Evolutionary conservation across 1,140 invertebrate genomes (phyloP).

Genomic region (Onthophagus taurus): DNA sequence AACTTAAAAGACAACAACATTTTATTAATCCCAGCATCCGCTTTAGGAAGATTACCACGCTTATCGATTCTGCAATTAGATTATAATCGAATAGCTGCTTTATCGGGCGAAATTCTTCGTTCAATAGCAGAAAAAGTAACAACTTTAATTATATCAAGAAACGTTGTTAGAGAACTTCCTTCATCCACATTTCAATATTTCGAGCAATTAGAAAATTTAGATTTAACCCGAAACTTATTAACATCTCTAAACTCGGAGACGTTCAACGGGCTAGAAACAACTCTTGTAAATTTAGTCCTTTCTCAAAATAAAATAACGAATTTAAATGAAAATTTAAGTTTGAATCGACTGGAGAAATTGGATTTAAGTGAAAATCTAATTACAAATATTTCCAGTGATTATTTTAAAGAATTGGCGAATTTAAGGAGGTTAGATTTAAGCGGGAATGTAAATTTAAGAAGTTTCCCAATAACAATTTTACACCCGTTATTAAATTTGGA

Average conservation of each 20-base stretch:
- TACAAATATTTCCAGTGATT: slow-evolving; percentile 53
- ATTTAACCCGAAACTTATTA: slow-evolving; percentile 70
- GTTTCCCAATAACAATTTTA: slow-evolving; percentile 47
- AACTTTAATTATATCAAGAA: slow-evolving; percentile 63
- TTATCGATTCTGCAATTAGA: slow-evolving; percentile 66
- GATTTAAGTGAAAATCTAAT: slow-evolving; percentile 74
- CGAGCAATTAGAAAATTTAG: slow-evolving; percentile 60
- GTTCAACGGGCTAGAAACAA: slow-evolving; percentile 64
- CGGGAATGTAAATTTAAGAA: slow-evolving; percentile 58
- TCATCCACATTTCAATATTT: slow-evolving; percentile 68
- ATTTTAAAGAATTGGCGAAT: slow-evolving; percentile 58
- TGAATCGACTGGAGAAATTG: slow-evolving; percentile 56
- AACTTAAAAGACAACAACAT: slow-evolving; percentile 84
- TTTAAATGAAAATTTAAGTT: slow-evolving; percentile 52
- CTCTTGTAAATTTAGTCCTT: slow-evolving; percentile 60
- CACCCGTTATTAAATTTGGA: slow-evolving; percentile 50
- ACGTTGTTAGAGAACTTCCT: slow-evolving; percentile 79
- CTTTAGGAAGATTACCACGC: slow-evolving; percentile 62
- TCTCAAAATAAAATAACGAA: slow-evolving; percentile 65
- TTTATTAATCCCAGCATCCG: slow-evolving; percentile 68
- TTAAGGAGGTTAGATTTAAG: slow-evolving; percentile 70
- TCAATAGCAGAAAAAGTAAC: slow-evolving; percentile 52
- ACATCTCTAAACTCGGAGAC: slow-evolving; percentile 59
- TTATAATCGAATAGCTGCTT: slow-evolving; percentile 77
- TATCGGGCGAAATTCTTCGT: slow-evolving; percentile 67